Evolutionary conservation across 2,113 vertebrate species (phyloP), one percentile per base, ranked within the genome.

Genomic region (Poeciliopsis occidentalis): DNA sequence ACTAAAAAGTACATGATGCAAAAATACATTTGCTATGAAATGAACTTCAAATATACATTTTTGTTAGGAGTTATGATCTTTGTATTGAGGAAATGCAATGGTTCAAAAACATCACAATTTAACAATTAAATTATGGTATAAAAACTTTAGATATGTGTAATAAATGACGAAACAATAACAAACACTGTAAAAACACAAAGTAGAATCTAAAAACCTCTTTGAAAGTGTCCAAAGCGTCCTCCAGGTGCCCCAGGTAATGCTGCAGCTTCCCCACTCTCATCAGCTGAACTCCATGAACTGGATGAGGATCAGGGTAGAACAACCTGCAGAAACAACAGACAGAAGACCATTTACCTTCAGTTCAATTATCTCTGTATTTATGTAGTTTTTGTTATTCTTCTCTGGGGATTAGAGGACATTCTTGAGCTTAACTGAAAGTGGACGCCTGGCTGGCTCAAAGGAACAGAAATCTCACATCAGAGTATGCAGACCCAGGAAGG

Each of bases 261-360:
- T 98, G 97, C 73, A 99, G 88, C 73, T 99, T 99, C 73, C 96
- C 97, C 1, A 99, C 95, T 85, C 96, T 95, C 93, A 97, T 95
- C 66, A 98, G 92, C 90, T 99, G 97, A 63, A 99, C 81, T 1
- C 95, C 97, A 69, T 95, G 90, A 74, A 96, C 95, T 0, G 97
- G 98, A 84, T 99, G 97, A 87, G 94, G 95, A 65, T 96, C 95
- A 2, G 95, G 90, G 87, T 92, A 98, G 81, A 97, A 96, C 0
- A 94, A 63, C 61, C 98, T 99, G 88, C 3, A 85, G 29, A 41
- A 67, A 76, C 64, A 75, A 81, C 83, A 93, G 0, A 54, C 64
- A 64, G 24, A 78, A 3, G 10, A 26, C 27, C 29, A 29, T 51
- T 19, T 30, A 8, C 24, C 19, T 41, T 26, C 27, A 57, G 2